Conservation (phyloP, 2,113 vertebrate species). For the Perca fluviatilis region DNA sequence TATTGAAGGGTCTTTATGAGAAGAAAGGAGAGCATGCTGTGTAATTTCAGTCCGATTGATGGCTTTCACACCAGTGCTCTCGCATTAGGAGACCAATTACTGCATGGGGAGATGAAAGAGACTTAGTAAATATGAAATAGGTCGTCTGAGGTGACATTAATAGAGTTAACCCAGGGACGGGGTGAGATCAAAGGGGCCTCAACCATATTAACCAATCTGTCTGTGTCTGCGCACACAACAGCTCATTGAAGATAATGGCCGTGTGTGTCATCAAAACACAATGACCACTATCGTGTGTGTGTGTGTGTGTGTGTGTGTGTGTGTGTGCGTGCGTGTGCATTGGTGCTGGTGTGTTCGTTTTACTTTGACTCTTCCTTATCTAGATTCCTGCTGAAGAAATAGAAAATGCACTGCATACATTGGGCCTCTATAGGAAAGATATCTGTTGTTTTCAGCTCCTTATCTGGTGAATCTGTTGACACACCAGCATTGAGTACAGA, state of each 20-base stretch:
- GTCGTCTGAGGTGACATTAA: slow-evolving; percentile 80
- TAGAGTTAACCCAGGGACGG: slow-evolving; percentile 83
- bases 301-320: not conserved
- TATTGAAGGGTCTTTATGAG: slow-evolving; percentile 88
- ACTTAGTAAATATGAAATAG: slow-evolving; percentile 84
- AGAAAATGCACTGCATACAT: not conserved
- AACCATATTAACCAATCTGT: slow-evolving; percentile 85
- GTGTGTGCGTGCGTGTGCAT: not conserved
- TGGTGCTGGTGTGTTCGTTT: not conserved
- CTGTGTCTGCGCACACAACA: slow-evolving; percentile 78
- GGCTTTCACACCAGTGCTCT: slow-evolving; percentile 74
- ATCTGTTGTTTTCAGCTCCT: slow-evolving; percentile 41
- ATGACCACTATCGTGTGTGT: slow-evolving; percentile 25
- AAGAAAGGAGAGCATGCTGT: slow-evolving; percentile 59
- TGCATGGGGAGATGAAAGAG: slow-evolving; percentile 74
- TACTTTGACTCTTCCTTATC: slow-evolving; percentile 17
- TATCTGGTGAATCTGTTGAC: slow-evolving; percentile 50
- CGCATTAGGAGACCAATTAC: slow-evolving; percentile 83
- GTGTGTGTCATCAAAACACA: slow-evolving; percentile 62
- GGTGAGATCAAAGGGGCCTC: slow-evolving; percentile 70
- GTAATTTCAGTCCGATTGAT: slow-evolving; percentile 82
- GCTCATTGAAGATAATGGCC: slow-evolving; percentile 72
- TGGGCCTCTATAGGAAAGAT: slow-evolving; percentile 1
- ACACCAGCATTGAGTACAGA: slow-evolving; percentile 44
- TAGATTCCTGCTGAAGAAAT: slow-evolving; percentile 17